Conservation (phyloP, 2,113 vertebrate species). For the Xenopus laevis region DNA sequence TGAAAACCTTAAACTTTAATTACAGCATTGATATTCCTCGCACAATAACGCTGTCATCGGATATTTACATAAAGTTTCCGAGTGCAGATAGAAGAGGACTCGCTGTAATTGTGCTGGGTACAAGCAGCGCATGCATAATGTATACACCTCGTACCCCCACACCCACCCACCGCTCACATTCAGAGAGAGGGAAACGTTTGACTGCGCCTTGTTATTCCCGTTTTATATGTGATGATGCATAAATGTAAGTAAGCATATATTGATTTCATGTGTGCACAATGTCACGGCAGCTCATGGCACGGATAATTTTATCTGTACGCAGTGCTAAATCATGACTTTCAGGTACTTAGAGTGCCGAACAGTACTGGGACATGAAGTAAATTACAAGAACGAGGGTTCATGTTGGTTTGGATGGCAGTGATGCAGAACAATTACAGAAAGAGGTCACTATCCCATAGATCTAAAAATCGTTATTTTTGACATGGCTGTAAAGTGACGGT, state of each 20-base stretch:
- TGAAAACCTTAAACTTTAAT: constrained; percentile 94
- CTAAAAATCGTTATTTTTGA: no score
- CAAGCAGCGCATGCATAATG: constrained; percentile 76
- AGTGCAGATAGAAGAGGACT: constrained; percentile 73
- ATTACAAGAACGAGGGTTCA: no score
- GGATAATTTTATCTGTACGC: no score
- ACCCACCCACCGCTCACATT: not conserved
- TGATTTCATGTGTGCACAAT: no score
- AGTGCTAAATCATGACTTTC: no score
- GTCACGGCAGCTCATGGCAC: no score
- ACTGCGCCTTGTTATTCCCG: constrained; percentile 43
- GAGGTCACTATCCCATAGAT: no score
- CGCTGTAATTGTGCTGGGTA: constrained; percentile 80
- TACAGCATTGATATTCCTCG: constrained; percentile 99
- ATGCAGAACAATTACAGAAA: no score
- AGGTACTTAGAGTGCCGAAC: no score
- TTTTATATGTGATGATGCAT: constrained; percentile 39
- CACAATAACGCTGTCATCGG: constrained; percentile 98
- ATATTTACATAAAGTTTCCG: constrained; percentile 97
- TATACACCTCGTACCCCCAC: constrained; percentile 51
- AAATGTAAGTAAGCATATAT: constrained; percentile 37
- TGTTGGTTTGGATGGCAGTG: no score
- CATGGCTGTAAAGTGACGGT: no score
- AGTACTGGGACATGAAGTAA: no score
- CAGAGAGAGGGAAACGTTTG: constrained; percentile 53